Conservation (phyloP, 1,140 invertebrate genomes). For the Drosophila ohnishii region DNA sequence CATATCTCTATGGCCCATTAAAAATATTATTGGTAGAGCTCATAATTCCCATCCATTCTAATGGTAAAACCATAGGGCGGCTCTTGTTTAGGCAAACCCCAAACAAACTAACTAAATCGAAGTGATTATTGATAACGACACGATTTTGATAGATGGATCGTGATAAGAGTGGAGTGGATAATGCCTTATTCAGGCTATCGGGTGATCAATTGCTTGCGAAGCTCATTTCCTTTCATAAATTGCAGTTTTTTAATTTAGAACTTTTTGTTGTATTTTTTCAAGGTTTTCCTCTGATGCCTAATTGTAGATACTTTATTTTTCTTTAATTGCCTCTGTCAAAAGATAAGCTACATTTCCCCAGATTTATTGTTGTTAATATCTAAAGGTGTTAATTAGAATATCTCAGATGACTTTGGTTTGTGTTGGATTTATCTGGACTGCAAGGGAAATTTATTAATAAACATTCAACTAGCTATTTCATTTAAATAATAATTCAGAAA, state of each 20-base stretch:
- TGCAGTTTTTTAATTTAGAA: background rate
- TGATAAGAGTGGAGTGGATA: constrained; percentile 44
- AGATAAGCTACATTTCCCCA: background rate
- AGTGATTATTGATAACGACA: constrained; percentile 42
- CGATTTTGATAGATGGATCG: constrained; percentile 53
- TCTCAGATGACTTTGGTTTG: constrained; percentile 8
- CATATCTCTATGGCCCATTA: constrained; percentile 23
- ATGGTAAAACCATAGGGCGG: background rate
- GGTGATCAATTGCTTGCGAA: background rate
- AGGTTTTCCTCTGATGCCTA: background rate
- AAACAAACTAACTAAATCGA: constrained; percentile 43
- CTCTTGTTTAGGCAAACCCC: background rate
- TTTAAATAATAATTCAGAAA: background rate
- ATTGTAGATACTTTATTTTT: background rate
- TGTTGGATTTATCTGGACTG: constrained; percentile 20
- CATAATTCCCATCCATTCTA: constrained; percentile 11
- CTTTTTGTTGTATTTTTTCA: background rate
- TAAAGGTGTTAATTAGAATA: constrained; percentile 43
- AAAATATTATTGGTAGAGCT: background rate
- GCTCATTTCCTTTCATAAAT: constrained; percentile 14
- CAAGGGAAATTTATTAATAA: constrained; percentile 1
- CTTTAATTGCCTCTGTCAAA: background rate
- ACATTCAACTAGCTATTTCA: background rate
- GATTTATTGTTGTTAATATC: constrained; percentile 13
- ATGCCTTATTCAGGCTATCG: constrained; percentile 4